Base-by-base conservation (phyloP, 2,113 vertebrate genomes). In the Marmota monax region DNA sequence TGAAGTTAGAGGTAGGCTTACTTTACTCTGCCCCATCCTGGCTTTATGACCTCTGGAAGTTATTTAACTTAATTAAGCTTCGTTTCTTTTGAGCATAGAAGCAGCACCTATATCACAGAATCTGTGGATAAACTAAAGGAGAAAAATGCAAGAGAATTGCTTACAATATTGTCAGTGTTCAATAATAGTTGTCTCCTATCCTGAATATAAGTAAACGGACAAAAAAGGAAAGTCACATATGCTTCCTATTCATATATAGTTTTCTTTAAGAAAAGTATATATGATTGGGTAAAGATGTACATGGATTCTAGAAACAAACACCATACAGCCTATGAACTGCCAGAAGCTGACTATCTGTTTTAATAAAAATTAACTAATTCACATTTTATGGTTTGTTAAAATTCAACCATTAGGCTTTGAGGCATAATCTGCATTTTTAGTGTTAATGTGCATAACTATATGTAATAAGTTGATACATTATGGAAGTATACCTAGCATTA, bases 381-480 rank as follows among this genome's bases (percentile, higher is more conserved):
- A 92, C 73, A 74, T 82, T 80, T 95, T 74, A 51, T 88, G 20
- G 23, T 89, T 70, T 88, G 10, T 76, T 97, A 72, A 82, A 69
- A 79, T 0, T 48, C 67, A 65, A 63, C 23, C 20, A 83, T 82
- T 90, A 73, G 84, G 22, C 16, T 89, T 89, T 51, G 45, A 74
- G 45, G 70, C 17, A 45, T 86, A 79, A 89, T 34, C 16, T 78
- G 82, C 18, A 53, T 56, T 80, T 80, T 93, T 77, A 69, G 5
- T 58, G 76, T 82, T 48, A 92, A 53, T 32, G 5, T 73, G 32
- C 63, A 17, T 89, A 86, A 93, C 1, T 27, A n/a, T 51, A 84
- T 39, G 65, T 18, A 84, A 42, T 72, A 79, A 61, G 29, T 61
- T 45, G 77, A 83, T 58, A 67, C 0, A 16, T 73, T 80, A 56